phyloP scores from a whole-genome alignment of 2,888 invertebrate genomes.

The Mantis religiosa region DNA sequence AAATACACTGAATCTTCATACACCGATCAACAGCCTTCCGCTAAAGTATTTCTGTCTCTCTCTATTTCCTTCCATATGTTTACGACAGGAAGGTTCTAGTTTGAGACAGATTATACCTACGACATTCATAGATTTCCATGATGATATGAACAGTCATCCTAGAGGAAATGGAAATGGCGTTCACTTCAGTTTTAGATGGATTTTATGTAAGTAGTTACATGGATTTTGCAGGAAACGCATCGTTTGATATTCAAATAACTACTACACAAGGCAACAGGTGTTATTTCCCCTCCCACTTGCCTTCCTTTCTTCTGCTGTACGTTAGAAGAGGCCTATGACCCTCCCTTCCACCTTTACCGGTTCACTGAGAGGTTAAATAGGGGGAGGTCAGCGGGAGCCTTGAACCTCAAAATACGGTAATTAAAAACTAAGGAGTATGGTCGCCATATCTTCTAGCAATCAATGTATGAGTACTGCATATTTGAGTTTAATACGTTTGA shows the following conservation, averaged over 20 bases:
- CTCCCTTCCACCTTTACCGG: not conserved
- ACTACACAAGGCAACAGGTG: conserved; percentile 1
- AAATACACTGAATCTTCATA: no score
- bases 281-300: not conserved
- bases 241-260: conserved; percentile 11
- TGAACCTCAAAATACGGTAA: conserved; percentile 4
- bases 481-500: no score
- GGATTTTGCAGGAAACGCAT: conserved; percentile 3
- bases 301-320: not conserved
- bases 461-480: not conserved
- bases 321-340: not conserved
- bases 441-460: not conserved
- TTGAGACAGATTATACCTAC: no score
- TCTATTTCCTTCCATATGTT: no score
- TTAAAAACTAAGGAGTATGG: not conserved
- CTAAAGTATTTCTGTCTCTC: no score
- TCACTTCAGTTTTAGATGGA: not conserved
- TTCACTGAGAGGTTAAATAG: conserved; percentile 10
- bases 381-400: not conserved
- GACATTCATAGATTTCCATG: not conserved
- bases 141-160: not conserved
- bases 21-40: no score
- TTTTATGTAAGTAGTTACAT: not conserved
- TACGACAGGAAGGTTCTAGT: no score
- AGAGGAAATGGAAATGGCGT: conserved; percentile 6